Percentiles rank a stretch among this genome's conserved stretches.
Evolutionary conservation across 2,888 invertebrate species (phyloP).

Genomic region (Oscheius onirici): DNA sequence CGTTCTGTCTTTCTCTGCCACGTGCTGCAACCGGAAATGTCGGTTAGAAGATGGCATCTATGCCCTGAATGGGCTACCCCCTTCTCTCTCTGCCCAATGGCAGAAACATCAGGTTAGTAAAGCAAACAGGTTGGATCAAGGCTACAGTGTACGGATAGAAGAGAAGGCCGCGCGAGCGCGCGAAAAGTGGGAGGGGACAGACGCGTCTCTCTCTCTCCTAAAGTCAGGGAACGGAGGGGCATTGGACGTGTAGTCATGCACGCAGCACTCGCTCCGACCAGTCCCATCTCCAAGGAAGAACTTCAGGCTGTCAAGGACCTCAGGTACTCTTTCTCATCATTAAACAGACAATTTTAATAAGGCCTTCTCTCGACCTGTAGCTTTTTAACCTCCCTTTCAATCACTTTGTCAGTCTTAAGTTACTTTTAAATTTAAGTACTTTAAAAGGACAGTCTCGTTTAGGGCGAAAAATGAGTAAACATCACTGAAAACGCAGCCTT

Average conservation of each 20-base stretch:
- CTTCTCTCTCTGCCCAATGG: neutral
- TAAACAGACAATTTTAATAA: too few relatives aligned
- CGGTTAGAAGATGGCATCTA: neutral
- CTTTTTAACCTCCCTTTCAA: neutral
- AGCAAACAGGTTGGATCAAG: conserved; percentile 36
- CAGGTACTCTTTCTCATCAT: conserved; percentile 34
- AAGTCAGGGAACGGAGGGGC: conserved; percentile 22
- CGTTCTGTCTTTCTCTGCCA: neutral
- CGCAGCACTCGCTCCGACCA: conserved; percentile 35
- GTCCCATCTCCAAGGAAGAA: conserved; percentile 37
- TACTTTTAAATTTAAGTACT: too few relatives aligned
- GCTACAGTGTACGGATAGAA: conserved; percentile 29
- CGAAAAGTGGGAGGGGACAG: conserved; percentile 1
- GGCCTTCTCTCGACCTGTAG: too few relatives aligned
- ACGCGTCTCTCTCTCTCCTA: neutral
- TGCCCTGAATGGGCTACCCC: neutral
- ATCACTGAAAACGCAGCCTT: too few relatives aligned
- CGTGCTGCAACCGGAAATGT: conserved; percentile 2
- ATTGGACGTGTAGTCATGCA: conserved; percentile 35
- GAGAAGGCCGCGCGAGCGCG: conserved; percentile 2
- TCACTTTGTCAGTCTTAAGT: too few relatives aligned
- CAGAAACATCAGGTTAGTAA: conserved; percentile 27
- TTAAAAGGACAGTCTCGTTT: too few relatives aligned
- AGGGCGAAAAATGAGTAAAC: too few relatives aligned
- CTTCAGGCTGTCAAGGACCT: conserved; percentile 46